These are phyloP conservation scores for Planococcus citri DNA, from an alignment of 1,140 invertebrate genomes.

Conservation along the genomic window DNA sequence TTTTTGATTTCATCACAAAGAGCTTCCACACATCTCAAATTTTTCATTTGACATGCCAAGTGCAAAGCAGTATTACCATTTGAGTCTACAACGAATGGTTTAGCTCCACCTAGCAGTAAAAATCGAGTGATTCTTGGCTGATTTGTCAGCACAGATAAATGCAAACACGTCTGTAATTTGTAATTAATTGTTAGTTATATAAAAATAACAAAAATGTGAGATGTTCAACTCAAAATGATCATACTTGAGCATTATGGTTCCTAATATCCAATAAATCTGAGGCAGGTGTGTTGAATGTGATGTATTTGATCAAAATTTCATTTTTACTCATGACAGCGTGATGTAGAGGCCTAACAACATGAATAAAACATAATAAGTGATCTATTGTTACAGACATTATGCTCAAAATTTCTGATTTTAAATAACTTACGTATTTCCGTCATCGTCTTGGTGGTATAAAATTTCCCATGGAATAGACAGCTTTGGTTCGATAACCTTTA, in stretches of 20 bases:
- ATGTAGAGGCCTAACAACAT: constrained; percentile 15
- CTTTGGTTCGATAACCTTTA: too few relatives aligned
- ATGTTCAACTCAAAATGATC: neutral
- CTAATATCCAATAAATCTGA: constrained; percentile 15
- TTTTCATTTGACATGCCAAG: constrained; percentile 18
- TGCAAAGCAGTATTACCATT: constrained; percentile 23
- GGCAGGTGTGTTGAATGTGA: constrained; percentile 15
- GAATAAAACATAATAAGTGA: neutral
- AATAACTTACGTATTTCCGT: constrained; percentile 24
- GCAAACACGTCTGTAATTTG: constrained; percentile 21
- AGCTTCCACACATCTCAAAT: neutral
- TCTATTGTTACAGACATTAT: neutral
- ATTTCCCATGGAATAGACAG: constrained; percentile 7
- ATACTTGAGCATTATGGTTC: constrained; percentile 22
- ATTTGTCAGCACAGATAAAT: constrained; percentile 23
- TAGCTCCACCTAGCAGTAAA: constrained; percentile 20
- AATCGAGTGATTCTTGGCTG: constrained; percentile 21
- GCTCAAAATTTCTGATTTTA: too few relatives aligned
- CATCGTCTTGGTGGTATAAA: constrained; percentile 21
- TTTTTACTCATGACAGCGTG: constrained; percentile 19
- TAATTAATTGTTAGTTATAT: neutral
- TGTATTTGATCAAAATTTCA: neutral
- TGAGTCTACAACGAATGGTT: constrained; percentile 19
- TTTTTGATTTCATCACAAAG: neutral
- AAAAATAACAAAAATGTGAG: neutral